phyloP scores from a whole-genome alignment of 2,113 vertebrate genomes.

The Chionis minor region DNA sequence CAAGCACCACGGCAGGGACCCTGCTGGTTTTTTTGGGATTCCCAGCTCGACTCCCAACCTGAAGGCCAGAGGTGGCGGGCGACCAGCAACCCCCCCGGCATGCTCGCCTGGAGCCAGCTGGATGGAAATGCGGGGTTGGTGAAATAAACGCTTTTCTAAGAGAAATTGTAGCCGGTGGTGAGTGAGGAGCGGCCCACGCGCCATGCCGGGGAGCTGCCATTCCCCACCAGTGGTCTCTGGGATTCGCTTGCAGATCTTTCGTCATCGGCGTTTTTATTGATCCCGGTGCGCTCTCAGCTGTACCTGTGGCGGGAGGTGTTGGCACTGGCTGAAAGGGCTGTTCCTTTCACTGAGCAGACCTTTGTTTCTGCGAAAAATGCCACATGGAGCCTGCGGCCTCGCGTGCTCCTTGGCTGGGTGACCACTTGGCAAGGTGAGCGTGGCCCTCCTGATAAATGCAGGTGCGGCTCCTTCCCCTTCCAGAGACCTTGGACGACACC shows the following conservation, averaged over 20 bases:
- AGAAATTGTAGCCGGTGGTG: neutral
- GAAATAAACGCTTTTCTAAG: conserved; percentile 1
- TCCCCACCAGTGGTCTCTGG: neutral
- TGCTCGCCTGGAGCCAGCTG: fast-evolving
- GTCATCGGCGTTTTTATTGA: fast-evolving
- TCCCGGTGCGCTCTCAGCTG: fast-evolving
- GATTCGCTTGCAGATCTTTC: neutral
- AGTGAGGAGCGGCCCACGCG: neutral
- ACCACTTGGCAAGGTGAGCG: neutral
- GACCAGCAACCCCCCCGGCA: fast-evolving
- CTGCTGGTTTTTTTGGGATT: fast-evolving
- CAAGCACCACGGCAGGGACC: neutral
- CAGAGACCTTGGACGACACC: neutral
- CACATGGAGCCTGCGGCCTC: conserved; percentile 24
- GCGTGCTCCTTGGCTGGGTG: neutral
- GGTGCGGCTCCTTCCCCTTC: neutral
- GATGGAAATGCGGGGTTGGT: neutral
- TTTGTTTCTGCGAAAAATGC: conserved; percentile 23
- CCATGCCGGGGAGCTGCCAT: fast-evolving
- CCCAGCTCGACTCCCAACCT: neutral
- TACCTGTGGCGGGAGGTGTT: neutral
- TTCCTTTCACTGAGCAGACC: neutral
- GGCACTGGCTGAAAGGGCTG: neutral
- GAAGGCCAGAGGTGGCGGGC: fast-evolving
- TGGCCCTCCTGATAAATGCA: conserved; percentile 27